Evolutionary conservation across 2,113 vertebrate genomes (phyloP), one percentile per base, ranked within the genome.

Genomic region (Gopherus flavomarginatus): DNA sequence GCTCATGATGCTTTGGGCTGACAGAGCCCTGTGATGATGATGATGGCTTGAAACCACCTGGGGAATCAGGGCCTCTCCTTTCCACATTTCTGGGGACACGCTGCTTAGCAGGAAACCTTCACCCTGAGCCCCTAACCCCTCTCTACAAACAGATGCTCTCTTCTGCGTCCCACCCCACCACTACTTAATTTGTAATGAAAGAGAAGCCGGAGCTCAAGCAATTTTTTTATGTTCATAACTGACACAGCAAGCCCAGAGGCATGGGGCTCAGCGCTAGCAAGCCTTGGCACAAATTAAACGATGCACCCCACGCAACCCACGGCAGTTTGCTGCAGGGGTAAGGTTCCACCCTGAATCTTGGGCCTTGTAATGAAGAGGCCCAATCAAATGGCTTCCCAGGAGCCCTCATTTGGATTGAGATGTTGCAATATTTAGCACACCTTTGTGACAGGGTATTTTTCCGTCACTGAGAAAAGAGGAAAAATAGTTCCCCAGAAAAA

Each of bases 391-490:
- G 42, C 57, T 57, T 8, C n/a, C 78, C 79, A 42, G 69, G 24
- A 16, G 38, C 14, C 12, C n/a, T 38, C 22, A 16, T 29, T 29
- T 0, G 3, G n/a, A 54, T 26, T 0, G 1, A 88, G 38, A 26
- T 53, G 52, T 4, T 4, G 52, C 44, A 0, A 0, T 7, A 13
- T 16, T 38, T 16, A 11, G 78, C 85, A 50, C 27, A 5, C 31
- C 81, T 78, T 62, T 3, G 1, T 6, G 11, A 56, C 0, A 0
- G 3, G 22, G 38, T 0, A 0, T 72, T 19, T 16, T 72, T 72
- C 65, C 19, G 1, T 38, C 65, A 72, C 65, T 72, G 35, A n/a
- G 31, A 44, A 44, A 77, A 44, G 72, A 77, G 62, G 62, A 21
- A 69, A 69, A 69, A 69, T 69, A 69, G 16, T 69, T n/a, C 16